These are phyloP conservation scores for Ellobius talpinus DNA, from an alignment of 2,113 vertebrate genomes.

Conservation along the genomic window DNA sequence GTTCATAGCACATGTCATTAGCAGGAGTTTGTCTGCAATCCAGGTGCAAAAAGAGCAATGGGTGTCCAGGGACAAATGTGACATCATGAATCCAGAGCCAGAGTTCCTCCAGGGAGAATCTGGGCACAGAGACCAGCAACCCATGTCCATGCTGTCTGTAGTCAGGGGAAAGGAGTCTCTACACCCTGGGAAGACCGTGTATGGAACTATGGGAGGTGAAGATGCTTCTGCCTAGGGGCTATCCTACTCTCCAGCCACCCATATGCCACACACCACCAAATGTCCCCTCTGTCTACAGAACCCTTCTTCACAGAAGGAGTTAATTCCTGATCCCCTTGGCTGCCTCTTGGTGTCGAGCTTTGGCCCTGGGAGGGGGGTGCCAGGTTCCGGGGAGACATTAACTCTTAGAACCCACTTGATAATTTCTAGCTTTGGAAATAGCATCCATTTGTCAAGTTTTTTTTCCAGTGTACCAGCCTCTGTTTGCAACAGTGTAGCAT, in stretches of 20 bases:
- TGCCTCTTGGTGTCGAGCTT: neutral
- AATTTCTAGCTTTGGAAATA: neutral
- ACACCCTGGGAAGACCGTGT: neutral
- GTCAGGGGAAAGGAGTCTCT: neutral
- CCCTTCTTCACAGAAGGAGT: neutral
- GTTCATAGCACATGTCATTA: fast-evolving
- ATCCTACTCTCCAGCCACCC: neutral
- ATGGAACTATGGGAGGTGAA: no score
- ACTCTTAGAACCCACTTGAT: neutral
- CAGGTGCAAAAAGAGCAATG: no score
- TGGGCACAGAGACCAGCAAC: neutral
- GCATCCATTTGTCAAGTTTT: neutral
- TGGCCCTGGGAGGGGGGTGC: neutral
- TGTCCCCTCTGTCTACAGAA: neutral
- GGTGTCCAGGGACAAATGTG: neutral
- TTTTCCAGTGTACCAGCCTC: neutral
- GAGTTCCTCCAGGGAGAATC: neutral
- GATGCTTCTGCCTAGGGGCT: no score
- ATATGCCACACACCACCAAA: neutral
- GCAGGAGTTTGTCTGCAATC: fast-evolving
- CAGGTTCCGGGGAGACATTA: neutral
- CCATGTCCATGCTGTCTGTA: neutral
- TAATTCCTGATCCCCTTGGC: neutral
- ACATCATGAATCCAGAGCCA: neutral
- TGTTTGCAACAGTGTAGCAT: fast-evolving